phyloP scores from a whole-genome alignment of 1,140 invertebrate species.

The Ridgeia piscesae region DNA sequence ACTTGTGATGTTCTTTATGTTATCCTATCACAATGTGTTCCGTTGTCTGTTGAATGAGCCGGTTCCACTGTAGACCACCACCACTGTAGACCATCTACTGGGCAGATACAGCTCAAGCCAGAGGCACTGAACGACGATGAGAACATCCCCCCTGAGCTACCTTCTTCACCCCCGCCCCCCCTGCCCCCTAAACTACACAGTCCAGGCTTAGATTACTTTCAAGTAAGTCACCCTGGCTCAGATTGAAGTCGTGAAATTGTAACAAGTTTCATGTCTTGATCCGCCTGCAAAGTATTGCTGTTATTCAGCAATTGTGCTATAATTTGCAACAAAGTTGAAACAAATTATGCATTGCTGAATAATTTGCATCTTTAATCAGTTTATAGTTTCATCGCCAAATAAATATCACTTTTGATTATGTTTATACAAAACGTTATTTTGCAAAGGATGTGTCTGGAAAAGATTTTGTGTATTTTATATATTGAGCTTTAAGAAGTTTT shows the following conservation, averaged over 20 bases:
- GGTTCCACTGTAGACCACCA: background rate
- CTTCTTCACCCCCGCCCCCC: slow-evolving; percentile 18
- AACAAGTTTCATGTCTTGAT: too few relatives aligned
- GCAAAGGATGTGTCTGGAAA: too few relatives aligned
- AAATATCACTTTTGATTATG: slow-evolving; percentile 5
- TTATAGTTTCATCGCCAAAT: too few relatives aligned
- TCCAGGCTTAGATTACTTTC: slow-evolving; percentile 12
- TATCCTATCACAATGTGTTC: background rate
- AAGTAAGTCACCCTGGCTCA: background rate
- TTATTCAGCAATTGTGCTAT: too few relatives aligned
- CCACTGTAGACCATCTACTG: background rate
- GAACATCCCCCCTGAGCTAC: background rate
- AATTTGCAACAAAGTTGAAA: too few relatives aligned
- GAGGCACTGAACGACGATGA: background rate
- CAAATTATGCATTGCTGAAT: too few relatives aligned
- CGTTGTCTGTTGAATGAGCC: background rate
- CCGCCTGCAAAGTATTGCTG: too few relatives aligned
- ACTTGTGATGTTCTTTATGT: too few relatives aligned
- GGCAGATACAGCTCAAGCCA: background rate
- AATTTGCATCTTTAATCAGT: too few relatives aligned
- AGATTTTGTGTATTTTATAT: too few relatives aligned
- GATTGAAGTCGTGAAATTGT: background rate
- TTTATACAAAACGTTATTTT: too few relatives aligned
- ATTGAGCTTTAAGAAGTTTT: too few relatives aligned
- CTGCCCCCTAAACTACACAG: background rate